Conservation (phyloP, 2,888 invertebrate genomes). For the Prenolepis imparis region DNA sequence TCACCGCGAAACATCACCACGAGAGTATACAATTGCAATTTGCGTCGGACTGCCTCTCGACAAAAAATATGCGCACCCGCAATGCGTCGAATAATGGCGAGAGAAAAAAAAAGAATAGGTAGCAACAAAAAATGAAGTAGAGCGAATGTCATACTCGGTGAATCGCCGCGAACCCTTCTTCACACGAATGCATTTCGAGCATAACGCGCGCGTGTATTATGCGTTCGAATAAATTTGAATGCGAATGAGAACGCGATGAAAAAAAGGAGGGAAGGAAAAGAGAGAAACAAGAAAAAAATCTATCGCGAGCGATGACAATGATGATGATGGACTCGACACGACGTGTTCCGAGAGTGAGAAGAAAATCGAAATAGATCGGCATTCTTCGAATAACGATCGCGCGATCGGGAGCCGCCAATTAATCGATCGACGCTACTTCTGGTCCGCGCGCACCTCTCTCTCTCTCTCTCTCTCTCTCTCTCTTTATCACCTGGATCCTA, state of each 20-base stretch:
- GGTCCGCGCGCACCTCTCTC: conserved; percentile 4
- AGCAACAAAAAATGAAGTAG: conserved; percentile 63
- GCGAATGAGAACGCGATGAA: conserved; percentile 68
- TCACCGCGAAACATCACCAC: conserved; percentile 12
- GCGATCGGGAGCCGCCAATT: conserved; percentile 71
- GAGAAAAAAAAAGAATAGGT: conserved; percentile 41
- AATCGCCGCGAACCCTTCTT: conserved; percentile 67
- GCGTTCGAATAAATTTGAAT: conserved; percentile 79
- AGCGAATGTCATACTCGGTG: conserved; percentile 75
- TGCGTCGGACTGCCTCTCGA: conserved; percentile 32
- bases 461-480: background rate
- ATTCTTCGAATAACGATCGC: conserved; percentile 59
- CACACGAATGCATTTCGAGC: conserved; percentile 72
- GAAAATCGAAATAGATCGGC: conserved; percentile 70
- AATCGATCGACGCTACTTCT: conserved; percentile 57
- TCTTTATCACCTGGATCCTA: conserved; percentile 59
- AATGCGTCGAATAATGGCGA: conserved; percentile 76
- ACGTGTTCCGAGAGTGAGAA: conserved; percentile 35
- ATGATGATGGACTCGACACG: conserved; percentile 5
- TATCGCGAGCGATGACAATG: conserved; percentile 32
- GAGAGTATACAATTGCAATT: conserved; percentile 44
- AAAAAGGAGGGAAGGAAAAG: conserved; percentile 46
- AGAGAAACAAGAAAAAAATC: conserved; percentile 15
- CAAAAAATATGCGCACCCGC: conserved; percentile 71
- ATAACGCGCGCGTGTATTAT: conserved; percentile 72